Percentiles rank a stretch among this genome's conserved stretches.
Evolutionary conservation across 1,140 invertebrate genomes (phyloP).

Genomic region (Trichoplusia ni): DNA sequence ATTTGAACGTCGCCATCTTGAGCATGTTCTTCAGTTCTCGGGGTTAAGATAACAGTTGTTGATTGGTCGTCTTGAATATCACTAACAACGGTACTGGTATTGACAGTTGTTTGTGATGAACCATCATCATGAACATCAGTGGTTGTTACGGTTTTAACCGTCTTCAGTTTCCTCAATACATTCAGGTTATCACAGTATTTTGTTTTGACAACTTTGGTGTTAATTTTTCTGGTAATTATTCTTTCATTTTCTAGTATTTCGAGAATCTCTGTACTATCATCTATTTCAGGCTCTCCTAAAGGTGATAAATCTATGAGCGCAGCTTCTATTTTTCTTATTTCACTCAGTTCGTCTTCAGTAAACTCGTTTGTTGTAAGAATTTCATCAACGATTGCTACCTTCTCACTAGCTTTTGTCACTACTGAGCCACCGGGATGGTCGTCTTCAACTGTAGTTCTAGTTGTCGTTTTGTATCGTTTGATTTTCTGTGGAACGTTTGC

Average conservation of each 20-base stretch:
- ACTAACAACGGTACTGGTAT: conserved; percentile 58
- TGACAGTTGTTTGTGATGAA: conserved; percentile 55
- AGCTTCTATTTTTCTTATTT: conserved; percentile 47
- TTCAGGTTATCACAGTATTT: conserved; percentile 52
- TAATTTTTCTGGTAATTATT: conserved; percentile 49
- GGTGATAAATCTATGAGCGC: conserved; percentile 45
- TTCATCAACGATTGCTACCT: conserved; percentile 17
- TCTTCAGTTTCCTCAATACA: conserved; percentile 62
- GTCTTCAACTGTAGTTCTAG: conserved; percentile 52
- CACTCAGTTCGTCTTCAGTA: conserved; percentile 35
- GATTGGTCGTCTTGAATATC: conserved; percentile 49
- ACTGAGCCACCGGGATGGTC: conserved; percentile 55
- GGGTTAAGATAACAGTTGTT: no score
- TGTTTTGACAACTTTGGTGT: conserved; percentile 54
- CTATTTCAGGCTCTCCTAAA: conserved; percentile 51
- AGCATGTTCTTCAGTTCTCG: conserved; percentile 45
- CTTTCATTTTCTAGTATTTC: conserved; percentile 51
- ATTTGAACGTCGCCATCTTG: conserved; percentile 65
- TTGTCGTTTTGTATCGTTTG: conserved; percentile 50
- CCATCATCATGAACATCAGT: conserved; percentile 57
- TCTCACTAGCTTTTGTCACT: conserved; percentile 18
- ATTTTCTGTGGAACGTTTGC: neutral
- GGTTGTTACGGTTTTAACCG: conserved; percentile 58
- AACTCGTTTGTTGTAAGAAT: neutral
- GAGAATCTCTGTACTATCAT: conserved; percentile 46